Percentiles rank a stretch among this genome's conserved stretches.
Evolutionary conservation across 2,797 vertebrate species (phyloP).

Genomic region (Clarias platycephalus): DNA sequence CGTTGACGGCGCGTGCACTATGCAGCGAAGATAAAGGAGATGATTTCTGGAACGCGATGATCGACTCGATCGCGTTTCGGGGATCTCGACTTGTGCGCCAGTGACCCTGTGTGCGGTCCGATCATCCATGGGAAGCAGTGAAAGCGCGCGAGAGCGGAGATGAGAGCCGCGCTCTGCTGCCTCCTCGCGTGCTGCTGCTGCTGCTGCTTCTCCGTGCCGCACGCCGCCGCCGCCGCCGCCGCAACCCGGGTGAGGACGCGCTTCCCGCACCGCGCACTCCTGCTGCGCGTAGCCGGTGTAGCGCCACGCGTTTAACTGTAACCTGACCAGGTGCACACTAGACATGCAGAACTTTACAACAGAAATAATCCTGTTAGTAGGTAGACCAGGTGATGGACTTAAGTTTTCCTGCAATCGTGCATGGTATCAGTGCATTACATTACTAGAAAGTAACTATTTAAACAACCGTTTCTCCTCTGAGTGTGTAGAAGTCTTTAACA

Average conservation of each 20-base stretch:
- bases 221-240: constrained; percentile 82
- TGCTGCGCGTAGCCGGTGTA: neutral
- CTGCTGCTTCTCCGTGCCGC: constrained; percentile 63
- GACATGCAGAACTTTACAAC: neutral
- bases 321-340: neutral
- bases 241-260: constrained; percentile 65
- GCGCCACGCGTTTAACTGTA: neutral
- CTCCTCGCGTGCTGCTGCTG: constrained; percentile 82
- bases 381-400: neutral
- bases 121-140: constrained; percentile 40
- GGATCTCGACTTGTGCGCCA: neutral
- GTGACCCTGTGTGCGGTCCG: constrained; percentile 30
- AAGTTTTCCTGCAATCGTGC: neutral
- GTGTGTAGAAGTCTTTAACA: neutral
- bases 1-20: constrained; percentile 7
- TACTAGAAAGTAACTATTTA: neutral
- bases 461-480: neutral
- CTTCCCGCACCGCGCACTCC: constrained; percentile 1
- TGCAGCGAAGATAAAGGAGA: constrained; percentile 7
- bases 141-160: constrained; percentile 65
- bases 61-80: constrained; percentile 15
- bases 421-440: no score
- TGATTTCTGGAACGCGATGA: constrained; percentile 14
- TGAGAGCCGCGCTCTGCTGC: constrained; percentile 86
- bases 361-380: neutral